Conservation (phyloP, 1,140 invertebrate genomes). For the Diorhabda sublineata region DNA sequence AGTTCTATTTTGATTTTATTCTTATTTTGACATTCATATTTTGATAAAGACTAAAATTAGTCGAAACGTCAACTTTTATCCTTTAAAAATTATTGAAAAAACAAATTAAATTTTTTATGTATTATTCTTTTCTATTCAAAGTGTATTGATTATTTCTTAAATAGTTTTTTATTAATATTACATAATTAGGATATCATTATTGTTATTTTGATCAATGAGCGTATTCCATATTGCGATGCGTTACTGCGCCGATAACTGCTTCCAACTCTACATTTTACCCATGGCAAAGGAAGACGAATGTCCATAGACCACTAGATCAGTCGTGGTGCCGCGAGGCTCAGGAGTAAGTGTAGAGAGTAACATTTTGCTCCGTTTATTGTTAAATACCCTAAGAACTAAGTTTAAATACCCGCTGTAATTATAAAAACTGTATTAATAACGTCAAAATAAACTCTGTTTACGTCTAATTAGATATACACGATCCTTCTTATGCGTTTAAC, state of each 20-base stretch:
- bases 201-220: not conserved
- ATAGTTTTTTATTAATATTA: not conserved
- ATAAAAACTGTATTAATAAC: not conserved
- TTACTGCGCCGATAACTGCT: not conserved
- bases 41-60: too few species aligned
- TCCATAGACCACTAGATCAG: conserved; percentile 14
- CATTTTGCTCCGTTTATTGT: conserved; percentile 6
- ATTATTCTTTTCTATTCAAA: not conserved
- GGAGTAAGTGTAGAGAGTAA: conserved; percentile 10
- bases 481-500: conserved; percentile 18
- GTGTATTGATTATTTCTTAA: not conserved
- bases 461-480: not conserved
- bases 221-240: not conserved
- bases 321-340: conserved; percentile 29
- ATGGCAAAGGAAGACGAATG: conserved; percentile 14
- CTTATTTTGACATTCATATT: too few species aligned
- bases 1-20: too few species aligned
- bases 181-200: not conserved
- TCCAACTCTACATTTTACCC: conserved; percentile 4
- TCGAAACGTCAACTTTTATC: too few species aligned
- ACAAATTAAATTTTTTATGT: too few species aligned
- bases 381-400: conserved; percentile 4
- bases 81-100: too few species aligned
- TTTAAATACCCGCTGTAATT: conserved; percentile 13
- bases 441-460: not conserved